Evolutionary conservation across 2,888 invertebrate genomes (phyloP).

Genomic region (Eupithecia exiguata): DNA sequence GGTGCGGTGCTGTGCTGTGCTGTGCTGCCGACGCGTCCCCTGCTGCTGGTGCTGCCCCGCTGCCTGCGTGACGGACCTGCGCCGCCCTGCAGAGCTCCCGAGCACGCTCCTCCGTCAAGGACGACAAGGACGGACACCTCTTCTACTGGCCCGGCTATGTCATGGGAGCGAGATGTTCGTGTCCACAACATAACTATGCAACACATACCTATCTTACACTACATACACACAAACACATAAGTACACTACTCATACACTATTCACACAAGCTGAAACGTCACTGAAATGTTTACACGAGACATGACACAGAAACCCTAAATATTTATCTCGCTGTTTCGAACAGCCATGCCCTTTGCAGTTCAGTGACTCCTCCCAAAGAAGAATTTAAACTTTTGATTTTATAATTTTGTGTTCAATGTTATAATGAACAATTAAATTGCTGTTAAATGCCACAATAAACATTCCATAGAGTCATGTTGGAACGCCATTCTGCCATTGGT

Average conservation of each 20-base stretch:
- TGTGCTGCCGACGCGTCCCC: slow-evolving; percentile 30
- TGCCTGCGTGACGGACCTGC: slow-evolving; percentile 38
- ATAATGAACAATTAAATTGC: slow-evolving; percentile 40
- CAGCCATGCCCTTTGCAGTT: slow-evolving; percentile 53
- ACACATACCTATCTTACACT: slow-evolving; percentile 40
- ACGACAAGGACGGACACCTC: slow-evolving; percentile 99
- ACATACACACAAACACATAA: slow-evolving; percentile 36
- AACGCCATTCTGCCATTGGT: slow-evolving; percentile 54
- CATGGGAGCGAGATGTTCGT: slow-evolving; percentile 99
- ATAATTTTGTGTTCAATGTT: slow-evolving; percentile 45
- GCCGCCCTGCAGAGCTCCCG: slow-evolving; percentile 89
- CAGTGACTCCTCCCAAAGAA: slow-evolving; percentile 59
- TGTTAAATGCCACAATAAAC: slow-evolving; percentile 41
- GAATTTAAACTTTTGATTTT: slow-evolving; percentile 56
- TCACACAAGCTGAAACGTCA: slow-evolving; percentile 37
- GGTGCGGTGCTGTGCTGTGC: slow-evolving; percentile 38
- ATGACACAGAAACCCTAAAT: slow-evolving; percentile 41
- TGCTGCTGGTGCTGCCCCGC: slow-evolving; percentile 11
- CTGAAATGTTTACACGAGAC: slow-evolving; percentile 38
- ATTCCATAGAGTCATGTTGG: slow-evolving; percentile 64
- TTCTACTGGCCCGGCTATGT: slow-evolving; percentile 99
- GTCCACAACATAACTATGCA: slow-evolving; percentile 86
- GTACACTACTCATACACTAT: slow-evolving; percentile 42
- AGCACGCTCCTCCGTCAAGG: slow-evolving; percentile 96
- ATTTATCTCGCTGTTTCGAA: slow-evolving; percentile 38